Evolutionary conservation across 2,888 invertebrate species (phyloP).

Genomic region (Bugula neritina): DNA sequence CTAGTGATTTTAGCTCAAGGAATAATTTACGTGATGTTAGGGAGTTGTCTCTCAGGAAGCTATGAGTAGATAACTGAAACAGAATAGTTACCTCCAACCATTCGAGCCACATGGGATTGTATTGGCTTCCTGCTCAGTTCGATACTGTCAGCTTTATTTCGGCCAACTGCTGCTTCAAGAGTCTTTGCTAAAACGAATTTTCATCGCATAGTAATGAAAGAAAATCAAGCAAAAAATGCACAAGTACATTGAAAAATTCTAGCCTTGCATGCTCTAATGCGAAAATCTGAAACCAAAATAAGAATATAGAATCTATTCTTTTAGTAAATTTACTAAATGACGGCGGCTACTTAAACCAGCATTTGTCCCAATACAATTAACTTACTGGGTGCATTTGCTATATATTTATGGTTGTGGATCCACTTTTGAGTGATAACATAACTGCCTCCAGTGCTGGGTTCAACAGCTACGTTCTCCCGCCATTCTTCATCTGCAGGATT

Average conservation of each 20-base stretch:
- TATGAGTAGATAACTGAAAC: no score
- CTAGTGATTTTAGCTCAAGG: no score
- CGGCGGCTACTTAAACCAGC: no score
- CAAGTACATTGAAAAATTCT: no score
- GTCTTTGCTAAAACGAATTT: slow-evolving; percentile 37
- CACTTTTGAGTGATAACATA: slow-evolving; percentile 53
- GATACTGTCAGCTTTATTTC: slow-evolving; percentile 42
- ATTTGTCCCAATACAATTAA: background rate
- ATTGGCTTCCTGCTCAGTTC: slow-evolving; percentile 45
- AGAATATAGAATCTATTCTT: no score
- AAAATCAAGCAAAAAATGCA: no score
- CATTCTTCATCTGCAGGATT: slow-evolving; percentile 50
- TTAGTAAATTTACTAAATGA: no score
- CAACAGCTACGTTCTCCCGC: slow-evolving; percentile 45
- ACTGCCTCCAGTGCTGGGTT: slow-evolving; percentile 49
- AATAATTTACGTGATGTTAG: no score
- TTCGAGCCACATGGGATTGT: slow-evolving; percentile 51
- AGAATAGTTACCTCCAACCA: slow-evolving; percentile 46
- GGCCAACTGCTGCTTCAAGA: slow-evolving; percentile 48
- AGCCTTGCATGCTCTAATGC: no score
- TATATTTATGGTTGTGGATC: slow-evolving; percentile 40
- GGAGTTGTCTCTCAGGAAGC: no score
- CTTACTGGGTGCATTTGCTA: background rate
- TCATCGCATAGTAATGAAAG: background rate
- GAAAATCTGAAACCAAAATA: no score